These are phyloP conservation scores for Cheilosia scutellata DNA, from an alignment of 2,888 invertebrate species.

Conservation along the genomic window DNA sequence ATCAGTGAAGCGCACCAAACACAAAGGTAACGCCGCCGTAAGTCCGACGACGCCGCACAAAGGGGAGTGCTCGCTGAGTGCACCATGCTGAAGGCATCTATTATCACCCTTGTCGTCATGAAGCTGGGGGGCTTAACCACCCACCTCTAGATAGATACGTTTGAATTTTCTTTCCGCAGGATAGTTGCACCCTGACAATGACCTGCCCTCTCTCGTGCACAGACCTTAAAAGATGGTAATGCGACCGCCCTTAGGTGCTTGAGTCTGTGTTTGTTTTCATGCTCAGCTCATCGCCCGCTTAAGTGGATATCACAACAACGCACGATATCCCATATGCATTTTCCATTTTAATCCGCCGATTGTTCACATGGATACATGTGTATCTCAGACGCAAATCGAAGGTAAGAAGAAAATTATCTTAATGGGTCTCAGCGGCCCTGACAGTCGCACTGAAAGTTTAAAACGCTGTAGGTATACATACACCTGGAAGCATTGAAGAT, in stretches of 20 bases:
- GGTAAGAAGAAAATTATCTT: slow-evolving; percentile 69
- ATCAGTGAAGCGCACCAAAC: slow-evolving; percentile 50
- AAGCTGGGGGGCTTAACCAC: slow-evolving; percentile 30
- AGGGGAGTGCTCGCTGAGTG: slow-evolving; percentile 25
- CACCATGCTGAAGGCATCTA: slow-evolving; percentile 45
- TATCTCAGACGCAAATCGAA: slow-evolving; percentile 70
- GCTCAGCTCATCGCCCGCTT: slow-evolving; percentile 46
- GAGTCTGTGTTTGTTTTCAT: slow-evolving; percentile 4
- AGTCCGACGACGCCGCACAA: slow-evolving; percentile 29
- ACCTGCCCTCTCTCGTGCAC: slow-evolving; percentile 29
- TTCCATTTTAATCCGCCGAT: slow-evolving; percentile 35
- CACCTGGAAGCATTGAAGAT: slow-evolving; percentile 29
- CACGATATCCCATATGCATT: slow-evolving; percentile 18
- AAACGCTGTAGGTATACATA: slow-evolving; percentile 6
- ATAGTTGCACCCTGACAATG: slow-evolving; percentile 54
- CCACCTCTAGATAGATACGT: slow-evolving; percentile 8
- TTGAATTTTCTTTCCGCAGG: slow-evolving; percentile 33
- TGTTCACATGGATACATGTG: slow-evolving; percentile 43
- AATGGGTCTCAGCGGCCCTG: slow-evolving; percentile 56
- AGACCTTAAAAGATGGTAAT: slow-evolving; percentile 48
- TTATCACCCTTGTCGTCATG: slow-evolving; percentile 70
- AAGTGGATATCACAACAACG: slow-evolving; percentile 57
- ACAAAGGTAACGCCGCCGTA: slow-evolving; percentile 55
- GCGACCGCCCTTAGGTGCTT: slow-evolving; percentile 40
- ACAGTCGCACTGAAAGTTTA: slow-evolving; percentile 27